These are phyloP conservation scores for Aplidium turbinatum DNA, from an alignment of 23 tunicate genomes.

Conservation along the genomic window DNA sequence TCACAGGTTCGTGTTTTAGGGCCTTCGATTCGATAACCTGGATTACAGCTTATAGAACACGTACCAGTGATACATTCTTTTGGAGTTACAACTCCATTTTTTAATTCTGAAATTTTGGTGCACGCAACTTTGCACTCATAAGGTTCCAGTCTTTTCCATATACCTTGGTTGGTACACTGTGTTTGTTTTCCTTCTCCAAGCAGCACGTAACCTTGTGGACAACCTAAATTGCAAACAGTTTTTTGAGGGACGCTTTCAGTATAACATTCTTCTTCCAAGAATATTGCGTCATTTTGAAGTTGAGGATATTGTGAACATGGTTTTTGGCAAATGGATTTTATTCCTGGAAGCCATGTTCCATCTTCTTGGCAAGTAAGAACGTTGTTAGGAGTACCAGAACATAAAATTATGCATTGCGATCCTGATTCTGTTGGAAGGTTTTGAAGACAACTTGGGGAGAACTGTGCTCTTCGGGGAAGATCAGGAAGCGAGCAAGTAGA, in stretches of 20 bases:
- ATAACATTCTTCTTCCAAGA: not conserved
- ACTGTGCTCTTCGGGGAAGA: not conserved
- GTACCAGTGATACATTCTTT: constrained; percentile 27
- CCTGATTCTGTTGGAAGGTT: not conserved
- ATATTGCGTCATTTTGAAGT: not conserved
- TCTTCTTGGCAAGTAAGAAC: constrained; percentile 8
- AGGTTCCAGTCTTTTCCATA: constrained; percentile 21
- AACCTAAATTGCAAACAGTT: constrained; percentile 21
- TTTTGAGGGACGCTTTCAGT: not conserved
- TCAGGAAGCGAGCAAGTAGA: constrained; percentile 9
- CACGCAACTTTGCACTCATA: constrained; percentile 25
- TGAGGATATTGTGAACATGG: not conserved
- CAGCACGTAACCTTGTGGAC: constrained; percentile 35
- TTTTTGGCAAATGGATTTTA: not conserved
- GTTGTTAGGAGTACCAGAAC: not conserved
- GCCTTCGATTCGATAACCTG: constrained; percentile 39
- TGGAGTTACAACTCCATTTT: constrained; percentile 20
- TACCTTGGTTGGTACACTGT: constrained; percentile 14
- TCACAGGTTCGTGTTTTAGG: not conserved
- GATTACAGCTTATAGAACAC: constrained; percentile 36
- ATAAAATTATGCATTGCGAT: constrained; percentile 14
- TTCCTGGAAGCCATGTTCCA: constrained; percentile 5
- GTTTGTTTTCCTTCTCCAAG: not conserved
- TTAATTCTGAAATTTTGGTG: constrained; percentile 1
- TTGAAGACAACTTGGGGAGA: not conserved